Base-by-base conservation (phyloP, 2,888 invertebrate genomes). In the Vesta saturnalis region DNA sequence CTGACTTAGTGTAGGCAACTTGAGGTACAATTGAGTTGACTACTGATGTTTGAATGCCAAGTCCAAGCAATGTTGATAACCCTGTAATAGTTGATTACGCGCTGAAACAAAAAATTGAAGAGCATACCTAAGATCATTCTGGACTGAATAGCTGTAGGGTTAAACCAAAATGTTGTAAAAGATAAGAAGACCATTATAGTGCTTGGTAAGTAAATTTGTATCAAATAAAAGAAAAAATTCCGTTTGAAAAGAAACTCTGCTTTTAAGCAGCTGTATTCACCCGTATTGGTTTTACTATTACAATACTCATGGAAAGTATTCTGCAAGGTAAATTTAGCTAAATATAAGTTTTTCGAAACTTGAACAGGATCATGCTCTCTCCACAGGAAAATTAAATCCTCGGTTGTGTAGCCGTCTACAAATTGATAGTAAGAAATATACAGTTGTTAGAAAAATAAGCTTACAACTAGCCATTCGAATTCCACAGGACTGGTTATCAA, bases 181-280 rank as follows among this genome's bases (percentile, higher is more conserved):
- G 96, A 96, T 73, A 97, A 96, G 85, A 97, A 96, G 84, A 97
- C 96, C 84, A 97, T 86, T 97, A 97, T 97, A 88, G 96, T 96
- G 89, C 97, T 97, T 60, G 99, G 99, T 83, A 98, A 96, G 90
- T 99, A 99, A 87, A 98, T 97, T 90, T 98, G 98, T 84, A 99
- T 97, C 82, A 99, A 91, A 88, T 98, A 99, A 91, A 98, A 99
- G 86, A 95, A 94, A 92, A 99, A 98, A 88, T 99, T 98, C 80
- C 99, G 90, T 86, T 97, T 96, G 89, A 99, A 95, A 80, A 95
- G 89, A 82, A 99, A 89, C 86, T 97, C 95, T 82, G 98, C 97
- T 86, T 96, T 95, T 81, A 99, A 89, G 86, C 98, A 99, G 87
- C 97, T 97, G 92, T 98, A 99, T 88, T 95, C 86, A 96, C 97